Base-by-base conservation (phyloP, 2,113 vertebrate genomes). In the Pardalotus punctatus region DNA sequence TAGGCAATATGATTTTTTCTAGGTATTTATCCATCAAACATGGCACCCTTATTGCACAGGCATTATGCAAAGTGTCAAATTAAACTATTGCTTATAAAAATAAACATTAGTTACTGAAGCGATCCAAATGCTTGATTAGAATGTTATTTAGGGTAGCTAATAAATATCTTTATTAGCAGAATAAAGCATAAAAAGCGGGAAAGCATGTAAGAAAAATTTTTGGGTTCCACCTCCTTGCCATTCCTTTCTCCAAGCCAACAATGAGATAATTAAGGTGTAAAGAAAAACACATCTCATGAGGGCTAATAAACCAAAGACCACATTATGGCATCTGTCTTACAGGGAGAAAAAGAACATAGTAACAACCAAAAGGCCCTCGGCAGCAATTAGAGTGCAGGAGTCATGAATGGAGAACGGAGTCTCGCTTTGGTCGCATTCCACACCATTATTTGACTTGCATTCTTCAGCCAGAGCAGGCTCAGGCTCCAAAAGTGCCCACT, bases 1-100 rank as follows among this genome's bases (percentile, higher is more conserved):
- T 98, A 98, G 94, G 93, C 96, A 97, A 98, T 98, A 97, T 96
- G 76, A 95, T 89, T 97, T 96, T 98, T 97, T 83, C 84, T 94
- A 93, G 94, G 95, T 97, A 96, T 98, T 98, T 98, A 98, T 98
- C 97, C 94, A 98, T 98, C 98, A 98, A 97, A 97, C 67, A 85
- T 92, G 96, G 89, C 95, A 97, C 90, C 90, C 83, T 97, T 98
- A 98, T 97, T 97, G 97, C 97, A 96, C 94, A 97, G 96, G 93
- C 94, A 98, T 98, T 98, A 98, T 98, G 97, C 95, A 97, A 95
- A 93, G 87, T 96, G 97, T 98, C 98, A 98, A 95, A 98, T 98
- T 97, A 98, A 98, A 98, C 88, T 86, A 95, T 93, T 97, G 97
- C 97, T 98, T 98, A 98, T 98, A 97, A 98, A 97, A 98, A 98